Conservation (phyloP, 2,888 invertebrate species). For the Lottia gigantea region DNA sequence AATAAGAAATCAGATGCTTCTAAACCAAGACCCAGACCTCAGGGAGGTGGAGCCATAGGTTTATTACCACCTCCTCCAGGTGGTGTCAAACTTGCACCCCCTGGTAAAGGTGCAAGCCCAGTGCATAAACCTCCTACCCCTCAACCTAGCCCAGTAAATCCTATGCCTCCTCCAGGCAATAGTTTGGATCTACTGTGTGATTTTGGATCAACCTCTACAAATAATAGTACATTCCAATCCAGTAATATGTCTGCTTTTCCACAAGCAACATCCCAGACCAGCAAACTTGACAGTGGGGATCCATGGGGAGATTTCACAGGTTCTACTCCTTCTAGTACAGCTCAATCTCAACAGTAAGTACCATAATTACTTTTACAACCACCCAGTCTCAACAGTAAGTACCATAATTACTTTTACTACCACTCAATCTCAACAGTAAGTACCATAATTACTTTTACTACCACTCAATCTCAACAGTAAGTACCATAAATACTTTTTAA, state of each 20-base stretch:
- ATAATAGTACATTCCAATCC: slow-evolving; percentile 17
- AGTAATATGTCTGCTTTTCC: slow-evolving; percentile 22
- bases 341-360: not conserved
- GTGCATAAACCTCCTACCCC: not conserved
- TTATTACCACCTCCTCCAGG: slow-evolving; percentile 78
- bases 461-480: too few relatives aligned
- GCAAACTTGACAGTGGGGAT: slow-evolving; percentile 29
- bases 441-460: too few relatives aligned
- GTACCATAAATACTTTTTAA: too few relatives aligned
- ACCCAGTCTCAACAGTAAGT: too few relatives aligned
- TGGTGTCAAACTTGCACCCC: slow-evolving; percentile 80
- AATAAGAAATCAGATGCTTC: slow-evolving; percentile 68
- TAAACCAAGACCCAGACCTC: slow-evolving; percentile 76
- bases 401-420: too few relatives aligned
- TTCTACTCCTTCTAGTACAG: slow-evolving; percentile 26
- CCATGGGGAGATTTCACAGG: slow-evolving; percentile 62
- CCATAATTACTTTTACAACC: too few relatives aligned
- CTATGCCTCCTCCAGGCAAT: slow-evolving; percentile 9
- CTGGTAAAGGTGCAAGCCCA: slow-evolving; percentile 61
- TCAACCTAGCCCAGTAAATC: slow-evolving; percentile 9
- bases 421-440: too few relatives aligned
- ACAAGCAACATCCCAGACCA: slow-evolving; percentile 29
- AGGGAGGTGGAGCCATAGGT: slow-evolving; percentile 71
- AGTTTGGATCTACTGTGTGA: slow-evolving; percentile 31
- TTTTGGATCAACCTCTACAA: slow-evolving; percentile 22